phyloP scores from a whole-genome alignment of 2,888 invertebrate species.

The Lithosia quadra region DNA sequence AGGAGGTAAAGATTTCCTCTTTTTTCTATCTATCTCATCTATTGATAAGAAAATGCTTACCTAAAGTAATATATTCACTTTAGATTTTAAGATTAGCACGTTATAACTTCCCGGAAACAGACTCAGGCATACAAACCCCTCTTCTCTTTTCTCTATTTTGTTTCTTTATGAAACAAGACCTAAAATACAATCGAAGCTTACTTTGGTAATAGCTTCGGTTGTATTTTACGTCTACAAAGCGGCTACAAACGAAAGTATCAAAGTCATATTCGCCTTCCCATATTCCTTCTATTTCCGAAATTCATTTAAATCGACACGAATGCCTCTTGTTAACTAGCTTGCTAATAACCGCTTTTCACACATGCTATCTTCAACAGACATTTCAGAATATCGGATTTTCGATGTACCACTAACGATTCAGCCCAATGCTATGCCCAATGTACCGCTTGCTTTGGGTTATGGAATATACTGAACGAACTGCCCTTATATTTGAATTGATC shows the following conservation, averaged over 20 bases:
- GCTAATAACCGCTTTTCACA: slow-evolving; percentile 30
- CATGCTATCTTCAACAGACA: slow-evolving; percentile 26
- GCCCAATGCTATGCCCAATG: slow-evolving; percentile 31
- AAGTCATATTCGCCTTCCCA: not conserved
- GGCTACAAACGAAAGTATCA: not conserved
- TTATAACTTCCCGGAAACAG: too few relatives aligned
- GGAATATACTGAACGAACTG: not conserved
- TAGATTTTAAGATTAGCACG: too few relatives aligned
- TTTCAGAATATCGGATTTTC: slow-evolving; percentile 41
- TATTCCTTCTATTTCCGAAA: not conserved
- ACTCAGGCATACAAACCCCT: too few relatives aligned
- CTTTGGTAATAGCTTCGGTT: too few relatives aligned
- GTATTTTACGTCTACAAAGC: not conserved
- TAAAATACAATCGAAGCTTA: too few relatives aligned
- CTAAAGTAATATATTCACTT: not conserved
- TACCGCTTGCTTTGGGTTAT: slow-evolving; percentile 3
- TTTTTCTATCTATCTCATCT: not conserved
- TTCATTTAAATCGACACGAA: not conserved
- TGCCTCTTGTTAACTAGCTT: slow-evolving; percentile 19
- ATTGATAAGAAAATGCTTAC: not conserved
- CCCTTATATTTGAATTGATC: not conserved
- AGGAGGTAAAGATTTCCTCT: not conserved
- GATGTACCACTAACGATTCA: slow-evolving; percentile 29
- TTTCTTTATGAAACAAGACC: not conserved
- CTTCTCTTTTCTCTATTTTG: too few relatives aligned